These are phyloP conservation scores for Tetraodon nigroviridis DNA, from an alignment of 2,113 vertebrate species.

Conservation along the genomic window DNA sequence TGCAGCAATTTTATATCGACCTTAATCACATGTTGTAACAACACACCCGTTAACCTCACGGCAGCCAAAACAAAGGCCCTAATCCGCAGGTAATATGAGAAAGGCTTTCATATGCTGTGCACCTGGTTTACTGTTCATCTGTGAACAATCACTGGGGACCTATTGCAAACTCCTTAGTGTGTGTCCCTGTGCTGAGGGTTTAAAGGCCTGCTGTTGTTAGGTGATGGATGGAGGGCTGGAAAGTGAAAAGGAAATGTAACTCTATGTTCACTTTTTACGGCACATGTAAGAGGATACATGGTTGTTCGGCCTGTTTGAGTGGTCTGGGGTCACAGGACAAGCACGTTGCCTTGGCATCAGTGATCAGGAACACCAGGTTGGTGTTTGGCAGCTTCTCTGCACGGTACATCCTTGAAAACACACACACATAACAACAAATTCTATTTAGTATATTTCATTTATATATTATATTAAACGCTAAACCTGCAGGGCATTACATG, in stretches of 20 bases:
- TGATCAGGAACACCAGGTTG: constrained; percentile 94
- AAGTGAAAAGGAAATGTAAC: constrained; percentile 34
- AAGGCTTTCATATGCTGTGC: constrained; percentile 47
- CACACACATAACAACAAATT: constrained; percentile 20
- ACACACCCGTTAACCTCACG: constrained; percentile 28
- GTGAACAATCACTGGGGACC: constrained; percentile 40
- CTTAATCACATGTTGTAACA: not conserved
- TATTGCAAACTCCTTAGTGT: constrained; percentile 43
- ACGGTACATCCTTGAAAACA: constrained; percentile 81
- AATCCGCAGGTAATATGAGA: constrained; percentile 48
- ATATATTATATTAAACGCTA: not conserved
- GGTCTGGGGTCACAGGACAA: constrained; percentile 87
- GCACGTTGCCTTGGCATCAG: constrained; percentile 89
- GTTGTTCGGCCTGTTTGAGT: constrained; percentile 92
- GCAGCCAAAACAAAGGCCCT: constrained; percentile 28
- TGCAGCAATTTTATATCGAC: not conserved
- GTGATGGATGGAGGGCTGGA: constrained; percentile 47
- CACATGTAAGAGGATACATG: constrained; percentile 88
- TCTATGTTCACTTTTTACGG: constrained; percentile 43
- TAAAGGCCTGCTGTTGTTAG: constrained; percentile 38
- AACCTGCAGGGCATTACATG: not conserved
- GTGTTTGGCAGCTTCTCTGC: constrained; percentile 94
- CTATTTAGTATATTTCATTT: not conserved
- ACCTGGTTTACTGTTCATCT: constrained; percentile 62
- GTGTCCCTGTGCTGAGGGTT: constrained; percentile 47